A percentile compares a stretch with the other conserved stretches of the same genome.
These are phyloP conservation scores for Erethizon dorsatum DNA, from an alignment of 2,797 vertebrate species.

Conservation along the genomic window DNA sequence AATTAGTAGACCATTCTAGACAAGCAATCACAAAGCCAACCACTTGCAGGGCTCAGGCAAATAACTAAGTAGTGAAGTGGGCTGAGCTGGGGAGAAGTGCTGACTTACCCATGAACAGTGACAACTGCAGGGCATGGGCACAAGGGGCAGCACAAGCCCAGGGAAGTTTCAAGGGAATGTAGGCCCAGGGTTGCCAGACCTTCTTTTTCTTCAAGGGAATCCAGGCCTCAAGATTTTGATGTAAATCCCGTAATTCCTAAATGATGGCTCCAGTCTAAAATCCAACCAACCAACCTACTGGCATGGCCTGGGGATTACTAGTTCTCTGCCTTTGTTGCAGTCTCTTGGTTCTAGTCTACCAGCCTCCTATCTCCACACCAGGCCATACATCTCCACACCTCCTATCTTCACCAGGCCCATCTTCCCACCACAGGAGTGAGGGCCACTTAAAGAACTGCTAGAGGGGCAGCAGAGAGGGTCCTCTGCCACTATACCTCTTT, in stretches of 20 bases:
- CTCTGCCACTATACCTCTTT: not conserved
- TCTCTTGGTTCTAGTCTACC: not conserved
- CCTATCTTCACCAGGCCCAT: not conserved
- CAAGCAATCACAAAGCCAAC: conserved; percentile 13
- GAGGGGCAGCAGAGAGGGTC: not conserved
- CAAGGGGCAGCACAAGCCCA: not conserved
- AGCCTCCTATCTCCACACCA: not conserved
- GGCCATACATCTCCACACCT: not conserved
- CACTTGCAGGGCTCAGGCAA: not conserved
- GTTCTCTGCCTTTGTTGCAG: not conserved
- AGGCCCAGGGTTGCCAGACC: not conserved
- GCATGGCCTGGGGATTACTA: not conserved
- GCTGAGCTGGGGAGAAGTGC: not conserved
- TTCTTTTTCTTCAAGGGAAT: conserved; percentile 19
- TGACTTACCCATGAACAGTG: not conserved
- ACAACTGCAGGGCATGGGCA: not conserved
- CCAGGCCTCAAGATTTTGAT: conserved; percentile 5
- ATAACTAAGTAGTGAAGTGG: not conserved
- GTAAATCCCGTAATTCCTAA: conserved; percentile 31
- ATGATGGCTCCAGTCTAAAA: conserved; percentile 38
- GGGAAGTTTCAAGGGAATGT: not conserved
- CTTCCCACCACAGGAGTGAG: not conserved
- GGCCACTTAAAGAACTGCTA: not conserved
- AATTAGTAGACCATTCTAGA: not conserved
- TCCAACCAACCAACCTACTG: not conserved